Conservation (phyloP, 2,888 invertebrate genomes). For the Alsophila aescularia region DNA sequence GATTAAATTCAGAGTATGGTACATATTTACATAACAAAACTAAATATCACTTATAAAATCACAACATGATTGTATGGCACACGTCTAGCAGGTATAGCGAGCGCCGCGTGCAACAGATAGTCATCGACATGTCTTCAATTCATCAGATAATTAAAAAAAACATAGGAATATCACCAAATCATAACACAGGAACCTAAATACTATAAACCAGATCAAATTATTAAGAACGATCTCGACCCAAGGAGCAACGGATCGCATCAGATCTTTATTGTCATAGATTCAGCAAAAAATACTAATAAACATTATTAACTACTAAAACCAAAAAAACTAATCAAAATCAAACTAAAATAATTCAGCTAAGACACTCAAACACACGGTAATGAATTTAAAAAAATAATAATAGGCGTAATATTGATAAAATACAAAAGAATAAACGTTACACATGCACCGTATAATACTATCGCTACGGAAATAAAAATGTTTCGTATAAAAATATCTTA, state of each 20-base stretch:
- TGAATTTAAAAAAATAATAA: constrained; percentile 74
- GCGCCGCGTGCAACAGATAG: constrained; percentile 40
- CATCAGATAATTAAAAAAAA: constrained; percentile 53
- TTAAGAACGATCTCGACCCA: constrained; percentile 56
- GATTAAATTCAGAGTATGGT: constrained; percentile 78
- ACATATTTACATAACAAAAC: constrained; percentile 84
- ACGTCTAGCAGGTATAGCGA: constrained; percentile 71
- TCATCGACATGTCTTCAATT: constrained; percentile 76
- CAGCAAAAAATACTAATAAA: constrained; percentile 80
- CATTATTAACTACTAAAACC: constrained; percentile 80
- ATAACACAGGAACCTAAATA: constrained; percentile 65
- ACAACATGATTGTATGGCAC: constrained; percentile 84
- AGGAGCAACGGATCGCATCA: constrained; percentile 67
- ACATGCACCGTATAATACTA: constrained; percentile 83
- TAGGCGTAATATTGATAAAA: constrained; percentile 79
- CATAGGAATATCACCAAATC: constrained; percentile 76
- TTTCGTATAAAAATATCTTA: constrained; percentile 81
- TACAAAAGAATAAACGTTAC: constrained; percentile 66
- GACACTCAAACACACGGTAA: constrained; percentile 83
- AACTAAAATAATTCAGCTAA: constrained; percentile 84
- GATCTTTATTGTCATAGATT: constrained; percentile 86
- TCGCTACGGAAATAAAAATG: constrained; percentile 79
- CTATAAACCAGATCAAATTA: constrained; percentile 77
- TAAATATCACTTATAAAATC: constrained; percentile 84
- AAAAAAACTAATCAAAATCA: constrained; percentile 72